These are phyloP conservation scores for Hoplostethus atlanticus DNA, from an alignment of 2,797 vertebrate genomes.

Conservation along the genomic window DNA sequence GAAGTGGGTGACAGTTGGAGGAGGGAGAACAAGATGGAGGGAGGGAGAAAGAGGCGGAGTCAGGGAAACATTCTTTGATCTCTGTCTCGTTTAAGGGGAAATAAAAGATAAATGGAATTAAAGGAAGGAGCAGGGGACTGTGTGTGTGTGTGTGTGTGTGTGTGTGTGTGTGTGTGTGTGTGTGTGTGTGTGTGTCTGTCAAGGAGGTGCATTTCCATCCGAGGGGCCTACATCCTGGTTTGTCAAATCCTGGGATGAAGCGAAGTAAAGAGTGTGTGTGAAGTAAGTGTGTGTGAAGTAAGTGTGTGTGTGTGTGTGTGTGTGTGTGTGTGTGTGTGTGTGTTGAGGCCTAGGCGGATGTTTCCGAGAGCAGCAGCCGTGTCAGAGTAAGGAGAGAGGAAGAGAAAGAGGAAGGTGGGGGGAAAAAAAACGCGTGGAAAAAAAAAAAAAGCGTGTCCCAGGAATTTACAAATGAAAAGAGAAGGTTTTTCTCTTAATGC, in stretches of 20 bases:
- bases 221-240: constrained; percentile 53
- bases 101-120: constrained; percentile 67
- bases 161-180: constrained; percentile 39
- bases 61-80: constrained; percentile 72
- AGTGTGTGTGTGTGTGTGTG: constrained; percentile 11
- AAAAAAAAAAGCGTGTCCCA: constrained; percentile 70
- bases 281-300: neutral
- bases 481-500: constrained; percentile 88
- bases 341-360: constrained; percentile 59
- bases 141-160: constrained; percentile 18
- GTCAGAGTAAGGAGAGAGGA: constrained; percentile 64
- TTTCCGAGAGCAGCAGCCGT: constrained; percentile 78
- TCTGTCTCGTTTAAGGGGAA: constrained; percentile 58
- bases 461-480: constrained; percentile 90
- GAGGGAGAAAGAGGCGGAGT: constrained; percentile 60
- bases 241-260: constrained; percentile 56
- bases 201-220: constrained; percentile 6
- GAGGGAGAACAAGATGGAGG: constrained; percentile 55
- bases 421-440: constrained; percentile 2
- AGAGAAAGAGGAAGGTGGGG: constrained; percentile 27
- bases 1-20: constrained; percentile 22
- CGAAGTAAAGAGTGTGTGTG: constrained; percentile 35
- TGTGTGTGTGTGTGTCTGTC: constrained; percentile 12
- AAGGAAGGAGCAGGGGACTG: constrained; percentile 9
- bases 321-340: constrained; percentile 29